Evolutionary conservation across 2,888 invertebrate genomes (phyloP).

Genomic region (Linyphia triangularis): DNA sequence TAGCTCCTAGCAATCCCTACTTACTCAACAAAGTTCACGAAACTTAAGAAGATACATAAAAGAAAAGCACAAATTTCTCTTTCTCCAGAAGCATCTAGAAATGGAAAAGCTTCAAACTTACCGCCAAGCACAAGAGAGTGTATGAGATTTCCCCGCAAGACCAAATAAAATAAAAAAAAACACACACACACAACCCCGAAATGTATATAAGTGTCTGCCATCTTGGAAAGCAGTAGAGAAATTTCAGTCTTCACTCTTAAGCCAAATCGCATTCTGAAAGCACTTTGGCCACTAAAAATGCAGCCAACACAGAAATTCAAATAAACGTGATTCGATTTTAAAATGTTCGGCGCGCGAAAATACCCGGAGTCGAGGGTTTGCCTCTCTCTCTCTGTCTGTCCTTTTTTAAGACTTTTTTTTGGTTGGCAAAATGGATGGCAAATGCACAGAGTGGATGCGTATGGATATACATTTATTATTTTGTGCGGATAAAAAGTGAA

Average conservation of each 20-base stretch:
- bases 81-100: too few species aligned
- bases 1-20: too few species aligned
- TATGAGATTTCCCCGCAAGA: background rate
- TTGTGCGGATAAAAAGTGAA: background rate
- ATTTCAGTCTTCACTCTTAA: conserved; percentile 59
- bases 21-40: too few species aligned
- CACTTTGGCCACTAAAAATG: conserved; percentile 68
- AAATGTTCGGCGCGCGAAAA: conserved; percentile 59
- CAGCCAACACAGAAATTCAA: conserved; percentile 66
- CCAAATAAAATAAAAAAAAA: background rate
- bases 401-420: background rate
- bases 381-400: conserved; percentile 15
- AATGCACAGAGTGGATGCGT: background rate
- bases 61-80: too few species aligned
- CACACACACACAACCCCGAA: background rate
- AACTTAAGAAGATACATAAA: too few species aligned
- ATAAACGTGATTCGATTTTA: conserved; percentile 72
- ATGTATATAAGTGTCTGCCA: conserved; percentile 26
- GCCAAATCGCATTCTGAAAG: conserved; percentile 64
- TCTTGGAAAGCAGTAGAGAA: conserved; percentile 41
- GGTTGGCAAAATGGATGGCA: background rate
- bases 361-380: conserved; percentile 55
- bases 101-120: conserved; percentile 15
- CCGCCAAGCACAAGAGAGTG: background rate
- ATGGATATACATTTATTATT: background rate